Base-by-base conservation (phyloP, 1,140 invertebrate species). In the Calosoma granatense region DNA sequence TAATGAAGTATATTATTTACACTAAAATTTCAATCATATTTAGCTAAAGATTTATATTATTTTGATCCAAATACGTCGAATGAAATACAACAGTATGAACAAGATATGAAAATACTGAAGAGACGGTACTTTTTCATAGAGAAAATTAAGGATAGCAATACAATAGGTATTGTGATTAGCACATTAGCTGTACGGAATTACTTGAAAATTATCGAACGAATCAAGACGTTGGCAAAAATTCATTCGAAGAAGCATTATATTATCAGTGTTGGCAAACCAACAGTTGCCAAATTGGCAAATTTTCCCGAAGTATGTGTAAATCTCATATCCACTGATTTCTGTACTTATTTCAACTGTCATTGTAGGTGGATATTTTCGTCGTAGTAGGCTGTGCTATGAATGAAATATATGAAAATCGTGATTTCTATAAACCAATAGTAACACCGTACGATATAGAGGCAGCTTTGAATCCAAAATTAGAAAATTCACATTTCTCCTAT, bases 401-500 rank as follows among this genome's bases (percentile, higher is more conserved):
- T 71, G 81, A 85, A 59, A 73, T 94, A 47, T 84, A 91, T 61
- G 86, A 90, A 66, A 87, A 82, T 43, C 83, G 85, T 65, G 92
- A 96, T 30, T 94, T 91, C 70, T 87, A 90, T 56, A 88, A 87
- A 65, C 92, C 94, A 2, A 82, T 98, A 51, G 81, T 94, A 1
- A 92, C 90, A n/a, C 88, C 93, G 2, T 94, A 83, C 74, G 94
- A 98, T 74, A 76, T 96, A 36, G 94, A 97, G 75, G 75, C 95
- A 23, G 94, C 94, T 2, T 79, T 92, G 41, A 89, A 88, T 76
- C 73, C 63, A 67, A 76, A 59, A 23, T 20, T 56, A 15, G 26
- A 30, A n/a, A 51, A 59, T 20, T 51, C 56, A n/a, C 12, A 66
- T 9, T 69, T 69, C 53, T 56, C 62, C 57, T 74, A 78, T 61